Base-by-base conservation (phyloP, 2,113 vertebrate species). In the Cyanoramphus novaezelandiae region DNA sequence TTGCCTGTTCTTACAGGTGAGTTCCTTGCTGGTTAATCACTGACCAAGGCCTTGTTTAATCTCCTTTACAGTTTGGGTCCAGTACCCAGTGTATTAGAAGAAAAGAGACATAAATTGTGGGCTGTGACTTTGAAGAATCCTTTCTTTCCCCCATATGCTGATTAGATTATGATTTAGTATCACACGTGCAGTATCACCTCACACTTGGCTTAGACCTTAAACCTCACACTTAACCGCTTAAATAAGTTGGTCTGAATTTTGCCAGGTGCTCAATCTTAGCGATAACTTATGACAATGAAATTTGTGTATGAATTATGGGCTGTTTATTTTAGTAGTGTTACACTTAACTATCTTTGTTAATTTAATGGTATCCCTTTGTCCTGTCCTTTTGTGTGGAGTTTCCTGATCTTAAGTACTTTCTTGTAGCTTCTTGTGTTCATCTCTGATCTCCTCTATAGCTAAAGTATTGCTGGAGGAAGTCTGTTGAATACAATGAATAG, bases 81-180 rank as follows among this genome's bases (percentile, higher is more conserved):
- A 13, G 63, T 35, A 41, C 17, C 18, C 39, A 19, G 25, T 28
- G 31, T 37, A 25, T 55, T 47, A 47, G 55, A 47, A 31, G 41
- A 47, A 57, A 82, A 49, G 2, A 35, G 16, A 62, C 72, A 17
- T 50, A 43, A 69, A 25, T 19, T 28, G 35, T 28, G 64, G 35
- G 37, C 21, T 78, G 21, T 50, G 49, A 18, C 62, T 44, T 69
- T 31, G 72, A 46, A 46, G 78, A 74, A 31, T 49, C 44, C 18
- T 35, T 41, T 24, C 23, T 15, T 17, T 3, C 2, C 10, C 2
- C 33, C 25, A 1, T 7, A 3, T 1, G 2, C 21, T 46, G n/a
- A 62, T 15, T 53, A 13, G 23, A 6, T 47, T 24, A 11, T 37
- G 37, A 39, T 68, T 62, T 28, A 27, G 25, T 25, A 55, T 62